These are phyloP conservation scores for Aleadryas rufinucha DNA, from an alignment of 2,113 vertebrate genomes.

Conservation along the genomic window DNA sequence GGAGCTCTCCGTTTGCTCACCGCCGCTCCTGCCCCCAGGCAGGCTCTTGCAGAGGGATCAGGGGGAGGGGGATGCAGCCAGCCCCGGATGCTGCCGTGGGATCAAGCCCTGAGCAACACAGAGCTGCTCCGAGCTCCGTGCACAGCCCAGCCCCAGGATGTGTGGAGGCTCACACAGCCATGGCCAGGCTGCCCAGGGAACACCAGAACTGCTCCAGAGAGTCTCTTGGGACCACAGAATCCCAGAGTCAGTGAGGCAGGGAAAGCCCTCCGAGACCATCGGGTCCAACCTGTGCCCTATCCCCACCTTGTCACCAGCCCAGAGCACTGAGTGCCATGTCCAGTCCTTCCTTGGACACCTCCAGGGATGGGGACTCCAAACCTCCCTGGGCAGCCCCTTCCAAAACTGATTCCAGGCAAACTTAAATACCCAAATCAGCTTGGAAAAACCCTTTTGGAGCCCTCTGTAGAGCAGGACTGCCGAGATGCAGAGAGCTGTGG, in stretches of 20 bases:
- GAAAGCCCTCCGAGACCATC: rapidly evolving
- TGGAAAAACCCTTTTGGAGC: not conserved
- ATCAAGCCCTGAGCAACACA: rapidly evolving
- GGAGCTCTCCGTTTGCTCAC: not conserved
- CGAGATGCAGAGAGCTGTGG: not conserved
- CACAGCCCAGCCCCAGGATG: rapidly evolving
- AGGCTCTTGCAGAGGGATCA: not conserved
- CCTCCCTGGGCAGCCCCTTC: not conserved
- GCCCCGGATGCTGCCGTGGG: rapidly evolving
- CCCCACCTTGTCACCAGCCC: not conserved
- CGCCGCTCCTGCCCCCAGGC: not conserved
- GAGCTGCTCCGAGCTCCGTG: rapidly evolving
- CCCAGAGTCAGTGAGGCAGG: no score
- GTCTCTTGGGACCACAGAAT: not conserved
- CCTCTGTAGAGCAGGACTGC: rapidly evolving
- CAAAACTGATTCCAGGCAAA: not conserved
- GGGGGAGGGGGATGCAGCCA: not conserved
- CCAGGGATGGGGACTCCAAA: not conserved
- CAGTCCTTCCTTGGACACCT: not conserved
- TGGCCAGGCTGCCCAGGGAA: not conserved
- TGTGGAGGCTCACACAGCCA: rapidly evolving
- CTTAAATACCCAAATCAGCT: not conserved
- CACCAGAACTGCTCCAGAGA: rapidly evolving
- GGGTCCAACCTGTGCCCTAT: rapidly evolving
- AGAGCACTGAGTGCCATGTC: not conserved